A percentile compares a stretch with the other conserved stretches of the same genome.
Conservation (phyloP, 2,797 vertebrate species). For the Cynopterus sphinx region DNA sequence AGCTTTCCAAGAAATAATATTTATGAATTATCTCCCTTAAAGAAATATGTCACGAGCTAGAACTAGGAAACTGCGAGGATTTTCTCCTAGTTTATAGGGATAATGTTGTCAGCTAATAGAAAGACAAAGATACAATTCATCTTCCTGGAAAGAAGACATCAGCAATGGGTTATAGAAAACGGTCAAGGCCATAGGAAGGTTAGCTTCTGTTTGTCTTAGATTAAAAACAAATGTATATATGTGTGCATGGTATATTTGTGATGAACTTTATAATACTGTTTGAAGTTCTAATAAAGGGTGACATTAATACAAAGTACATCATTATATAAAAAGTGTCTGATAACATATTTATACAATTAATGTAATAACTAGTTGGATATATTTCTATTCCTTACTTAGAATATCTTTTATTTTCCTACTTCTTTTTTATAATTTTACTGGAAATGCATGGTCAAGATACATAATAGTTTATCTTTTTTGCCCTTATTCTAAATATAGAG, state of each 20-base stretch:
- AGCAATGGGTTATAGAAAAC: background rate
- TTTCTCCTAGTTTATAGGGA: slow-evolving; percentile 46
- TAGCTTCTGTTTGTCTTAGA: background rate
- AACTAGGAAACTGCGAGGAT: slow-evolving; percentile 53
- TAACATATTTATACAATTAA: background rate
- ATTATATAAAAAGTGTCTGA: background rate
- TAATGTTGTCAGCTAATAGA: slow-evolving; percentile 30
- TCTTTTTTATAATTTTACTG: background rate
- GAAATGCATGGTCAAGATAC: background rate
- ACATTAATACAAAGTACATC: background rate
- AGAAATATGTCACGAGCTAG: slow-evolving; percentile 15
- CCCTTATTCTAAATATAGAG: background rate
- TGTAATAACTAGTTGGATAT: background rate
- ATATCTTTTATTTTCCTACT: background rate
- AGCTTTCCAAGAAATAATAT: slow-evolving; percentile 54
- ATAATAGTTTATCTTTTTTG: background rate
- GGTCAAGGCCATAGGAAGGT: background rate
- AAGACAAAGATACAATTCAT: slow-evolving; percentile 39
- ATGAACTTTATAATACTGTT: background rate
- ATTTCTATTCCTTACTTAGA: background rate
- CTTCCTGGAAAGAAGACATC: slow-evolving; percentile 60
- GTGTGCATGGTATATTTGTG: background rate
- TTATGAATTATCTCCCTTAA: background rate
- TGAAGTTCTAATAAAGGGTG: background rate
- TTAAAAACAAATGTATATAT: slow-evolving; percentile 25